These are phyloP conservation scores for Ceryle rudis DNA, from an alignment of 2,797 vertebrate species.

Conservation along the genomic window DNA sequence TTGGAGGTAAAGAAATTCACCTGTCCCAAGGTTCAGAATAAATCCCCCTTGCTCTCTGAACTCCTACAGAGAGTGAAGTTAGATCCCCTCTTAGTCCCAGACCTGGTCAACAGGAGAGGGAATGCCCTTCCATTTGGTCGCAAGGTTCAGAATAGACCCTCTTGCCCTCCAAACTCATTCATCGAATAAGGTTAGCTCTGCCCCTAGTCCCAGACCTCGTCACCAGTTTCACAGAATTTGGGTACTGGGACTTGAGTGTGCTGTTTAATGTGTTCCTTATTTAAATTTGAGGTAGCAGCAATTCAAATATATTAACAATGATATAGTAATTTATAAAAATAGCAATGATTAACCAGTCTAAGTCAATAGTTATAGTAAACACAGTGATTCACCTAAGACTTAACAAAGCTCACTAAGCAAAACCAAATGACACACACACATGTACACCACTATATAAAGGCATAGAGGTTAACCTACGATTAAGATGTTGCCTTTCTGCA, in stretches of 20 bases:
- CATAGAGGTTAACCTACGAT: neutral
- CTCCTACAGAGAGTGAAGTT: neutral
- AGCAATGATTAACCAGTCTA: neutral
- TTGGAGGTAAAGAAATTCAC: neutral
- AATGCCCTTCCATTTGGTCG: neutral
- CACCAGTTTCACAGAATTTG: neutral
- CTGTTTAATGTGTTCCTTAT: neutral
- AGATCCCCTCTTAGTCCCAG: neutral
- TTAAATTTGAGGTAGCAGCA: neutral
- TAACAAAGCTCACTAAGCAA: neutral
- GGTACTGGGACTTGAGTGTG: neutral
- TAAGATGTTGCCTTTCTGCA: neutral
- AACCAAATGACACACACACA: neutral
- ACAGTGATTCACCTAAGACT: neutral
- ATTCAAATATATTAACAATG: neutral
- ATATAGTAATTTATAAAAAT: neutral
- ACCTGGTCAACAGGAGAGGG: neutral
- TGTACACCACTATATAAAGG: neutral
- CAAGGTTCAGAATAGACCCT: neutral
- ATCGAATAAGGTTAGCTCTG: neutral
- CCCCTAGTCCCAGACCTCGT: neutral
- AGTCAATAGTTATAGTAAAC: neutral
- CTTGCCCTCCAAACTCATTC: neutral
- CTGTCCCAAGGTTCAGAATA: neutral
- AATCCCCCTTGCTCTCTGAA: neutral